Evolutionary conservation across 2,888 invertebrate species (phyloP).

Genomic region (Malthinus flaveolus): DNA sequence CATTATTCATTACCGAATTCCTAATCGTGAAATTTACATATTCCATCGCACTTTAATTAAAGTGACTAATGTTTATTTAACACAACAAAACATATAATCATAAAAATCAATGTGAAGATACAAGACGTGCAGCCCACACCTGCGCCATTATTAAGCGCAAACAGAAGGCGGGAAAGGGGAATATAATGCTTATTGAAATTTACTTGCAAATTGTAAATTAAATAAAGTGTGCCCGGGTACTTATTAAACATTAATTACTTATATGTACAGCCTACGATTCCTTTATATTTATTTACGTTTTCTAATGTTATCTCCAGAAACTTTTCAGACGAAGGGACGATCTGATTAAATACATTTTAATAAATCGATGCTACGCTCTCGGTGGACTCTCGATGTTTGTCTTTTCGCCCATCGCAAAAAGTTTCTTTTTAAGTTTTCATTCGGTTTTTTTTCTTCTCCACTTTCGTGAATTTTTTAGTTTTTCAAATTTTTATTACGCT

Average conservation of each 20-base stretch:
- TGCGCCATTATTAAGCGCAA: slow-evolving; percentile 39
- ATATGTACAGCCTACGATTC: too few relatives aligned
- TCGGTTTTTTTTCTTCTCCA: too few relatives aligned
- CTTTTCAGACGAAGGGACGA: too few relatives aligned
- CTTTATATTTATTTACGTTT: slow-evolving; percentile 9
- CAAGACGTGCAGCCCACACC: slow-evolving; percentile 50
- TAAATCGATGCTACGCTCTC: too few relatives aligned
- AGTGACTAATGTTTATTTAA: slow-evolving; percentile 54
- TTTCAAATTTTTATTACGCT: too few relatives aligned
- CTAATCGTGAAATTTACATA: slow-evolving; percentile 47
- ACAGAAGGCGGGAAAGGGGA: slow-evolving; percentile 37
- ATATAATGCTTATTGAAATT: too few relatives aligned
- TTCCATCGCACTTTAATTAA: slow-evolving; percentile 52
- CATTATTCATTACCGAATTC: slow-evolving; percentile 44
- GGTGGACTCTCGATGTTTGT: slow-evolving; percentile 10
- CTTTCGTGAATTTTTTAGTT: too few relatives aligned
- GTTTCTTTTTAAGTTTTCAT: too few relatives aligned
- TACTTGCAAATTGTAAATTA: too few relatives aligned
- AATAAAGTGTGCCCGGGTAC: slow-evolving; percentile 7
- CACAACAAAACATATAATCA: slow-evolving; percentile 54
- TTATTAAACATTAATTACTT: slow-evolving; percentile 9
- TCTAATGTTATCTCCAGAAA: slow-evolving; percentile 1
- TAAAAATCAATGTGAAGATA: slow-evolving; percentile 48
- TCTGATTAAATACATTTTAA: too few relatives aligned
- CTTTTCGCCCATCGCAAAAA: neutral